These are phyloP conservation scores for Idris sp. DNA, from an alignment of 1,140 invertebrate species.

Conservation along the genomic window DNA sequence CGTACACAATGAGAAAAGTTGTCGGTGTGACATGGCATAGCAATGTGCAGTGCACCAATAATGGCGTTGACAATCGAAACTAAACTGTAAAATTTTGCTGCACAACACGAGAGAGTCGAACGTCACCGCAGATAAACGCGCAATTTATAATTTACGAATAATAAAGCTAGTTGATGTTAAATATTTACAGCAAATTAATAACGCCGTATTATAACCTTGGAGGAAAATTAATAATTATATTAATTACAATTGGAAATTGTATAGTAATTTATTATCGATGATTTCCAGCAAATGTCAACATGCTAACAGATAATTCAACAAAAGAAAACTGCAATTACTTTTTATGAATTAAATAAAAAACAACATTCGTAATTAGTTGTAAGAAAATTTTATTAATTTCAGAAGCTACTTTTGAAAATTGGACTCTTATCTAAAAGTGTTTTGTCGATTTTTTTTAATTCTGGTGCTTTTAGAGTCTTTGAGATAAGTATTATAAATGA, in stretches of 20 bases:
- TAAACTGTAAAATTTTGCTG: constrained; percentile 56
- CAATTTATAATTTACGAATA: constrained; percentile 61
- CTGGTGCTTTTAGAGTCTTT: neutral
- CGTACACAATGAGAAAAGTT: constrained; percentile 75
- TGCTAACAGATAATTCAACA: too few species aligned
- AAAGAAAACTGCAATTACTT: too few species aligned
- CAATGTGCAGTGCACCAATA: constrained; percentile 54
- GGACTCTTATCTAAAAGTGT: constrained; percentile 6
- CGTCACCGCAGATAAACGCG: constrained; percentile 54
- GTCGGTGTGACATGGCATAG: constrained; percentile 65
- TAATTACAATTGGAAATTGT: constrained; percentile 26
- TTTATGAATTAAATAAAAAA: too few species aligned
- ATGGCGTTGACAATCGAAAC: constrained; percentile 59
- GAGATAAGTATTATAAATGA: constrained; percentile 42
- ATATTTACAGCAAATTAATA: constrained; percentile 25
- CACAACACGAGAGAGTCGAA: constrained; percentile 35
- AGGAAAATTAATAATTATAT: constrained; percentile 44
- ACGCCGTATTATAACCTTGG: constrained; percentile 39
- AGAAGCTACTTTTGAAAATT: too few species aligned
- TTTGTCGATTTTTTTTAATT: constrained; percentile 16
- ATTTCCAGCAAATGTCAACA: too few species aligned
- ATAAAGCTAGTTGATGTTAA: constrained; percentile 53
- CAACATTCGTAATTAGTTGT: too few species aligned
- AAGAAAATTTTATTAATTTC: too few species aligned
- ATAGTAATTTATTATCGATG: too few species aligned